Percentiles rank a stretch among this genome's conserved stretches.
Evolutionary conservation across 2,888 invertebrate genomes (phyloP).

Genomic region (Melanophora roralis): DNA sequence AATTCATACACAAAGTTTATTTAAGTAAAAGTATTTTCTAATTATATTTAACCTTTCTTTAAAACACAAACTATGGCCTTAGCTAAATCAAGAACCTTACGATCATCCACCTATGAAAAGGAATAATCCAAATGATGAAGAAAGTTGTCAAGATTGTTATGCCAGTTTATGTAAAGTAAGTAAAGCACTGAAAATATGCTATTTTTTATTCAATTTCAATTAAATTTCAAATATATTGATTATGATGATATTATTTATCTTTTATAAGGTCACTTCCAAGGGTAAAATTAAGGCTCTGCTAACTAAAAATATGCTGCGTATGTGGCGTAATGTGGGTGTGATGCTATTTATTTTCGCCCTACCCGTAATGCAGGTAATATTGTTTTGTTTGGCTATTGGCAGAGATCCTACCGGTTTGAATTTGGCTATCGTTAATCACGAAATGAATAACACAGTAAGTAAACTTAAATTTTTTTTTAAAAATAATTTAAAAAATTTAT

Average conservation of each 20-base stretch:
- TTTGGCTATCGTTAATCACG: slow-evolving; percentile 87
- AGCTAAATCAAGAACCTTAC: slow-evolving; percentile 75
- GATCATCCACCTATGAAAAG: slow-evolving; percentile 71
- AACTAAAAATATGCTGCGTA: slow-evolving; percentile 91
- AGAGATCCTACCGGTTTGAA: slow-evolving; percentile 89
- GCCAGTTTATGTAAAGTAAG: slow-evolving; percentile 71
- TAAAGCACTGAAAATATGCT: background rate
- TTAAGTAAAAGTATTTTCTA: background rate
- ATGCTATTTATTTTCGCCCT: slow-evolving; percentile 95
- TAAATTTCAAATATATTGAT: no score
- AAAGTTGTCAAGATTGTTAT: slow-evolving; percentile 73
- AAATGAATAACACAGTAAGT: slow-evolving; percentile 78
- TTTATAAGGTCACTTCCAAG: slow-evolving; percentile 85
- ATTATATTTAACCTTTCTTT: background rate
- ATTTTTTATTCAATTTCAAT: no score
- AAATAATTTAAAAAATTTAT: background rate
- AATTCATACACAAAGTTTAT: no score
- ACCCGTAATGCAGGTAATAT: slow-evolving; percentile 95
- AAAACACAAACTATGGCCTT: background rate
- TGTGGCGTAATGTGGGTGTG: slow-evolving; percentile 95
- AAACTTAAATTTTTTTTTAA: background rate
- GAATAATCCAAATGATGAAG: slow-evolving; percentile 72
- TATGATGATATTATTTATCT: no score
- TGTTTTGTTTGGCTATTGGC: slow-evolving; percentile 95
- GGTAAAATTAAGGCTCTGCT: slow-evolving; percentile 91